Evolutionary conservation across 2,797 vertebrate genomes (phyloP), one percentile per base, ranked within the genome.

Genomic region (Phalloptychus januarius): DNA sequence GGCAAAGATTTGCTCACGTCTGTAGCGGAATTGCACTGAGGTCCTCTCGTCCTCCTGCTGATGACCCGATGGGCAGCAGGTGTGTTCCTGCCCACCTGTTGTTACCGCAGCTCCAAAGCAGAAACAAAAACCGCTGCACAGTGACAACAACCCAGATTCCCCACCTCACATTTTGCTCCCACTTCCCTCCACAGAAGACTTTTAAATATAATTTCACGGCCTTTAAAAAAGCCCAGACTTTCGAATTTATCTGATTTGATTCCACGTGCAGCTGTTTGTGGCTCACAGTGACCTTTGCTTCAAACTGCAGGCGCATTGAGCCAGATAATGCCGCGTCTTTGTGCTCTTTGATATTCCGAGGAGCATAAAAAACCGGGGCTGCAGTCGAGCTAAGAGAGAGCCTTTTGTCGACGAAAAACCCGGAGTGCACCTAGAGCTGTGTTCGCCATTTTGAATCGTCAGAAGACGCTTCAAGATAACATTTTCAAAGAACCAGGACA

Each of bases 211-310:
- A 82, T 87, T 52, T 79, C 31, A 79, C 65, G 76, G 71, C 75
- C 69, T 79, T 71, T 12, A 16, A 70, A 65, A 28, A 74, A 78
- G 56, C 33, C 33, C 80, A 92, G 91, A 94, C 92, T 94, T 91
- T 88, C 93, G 94, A 94, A 90, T 85, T 83, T 92, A 95, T 94
- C 93, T 91, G 94, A 94, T 95, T 92, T 74, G 83, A 84, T 78
- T 92, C 92, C 91, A 92, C 89, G 88, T 95, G 94, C 90, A 90
- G 81, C 85, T 78, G 74, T 89, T 86, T 33, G 87, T 91, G 94
- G 92, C 92, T 86, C 79, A 79, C 44, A 46, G 23, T 95, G 95
- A 95, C 95, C 94, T 96, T 96, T 95, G 89, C 84, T 78, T 90
- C 79, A 81, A 89, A 92, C 93, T 93, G 72, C 88, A 92, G 94